A percentile compares a stretch with the other conserved stretches of the same genome.
Conservation (phyloP, 2,113 vertebrate species). For the Recurvirostra avosetta region DNA sequence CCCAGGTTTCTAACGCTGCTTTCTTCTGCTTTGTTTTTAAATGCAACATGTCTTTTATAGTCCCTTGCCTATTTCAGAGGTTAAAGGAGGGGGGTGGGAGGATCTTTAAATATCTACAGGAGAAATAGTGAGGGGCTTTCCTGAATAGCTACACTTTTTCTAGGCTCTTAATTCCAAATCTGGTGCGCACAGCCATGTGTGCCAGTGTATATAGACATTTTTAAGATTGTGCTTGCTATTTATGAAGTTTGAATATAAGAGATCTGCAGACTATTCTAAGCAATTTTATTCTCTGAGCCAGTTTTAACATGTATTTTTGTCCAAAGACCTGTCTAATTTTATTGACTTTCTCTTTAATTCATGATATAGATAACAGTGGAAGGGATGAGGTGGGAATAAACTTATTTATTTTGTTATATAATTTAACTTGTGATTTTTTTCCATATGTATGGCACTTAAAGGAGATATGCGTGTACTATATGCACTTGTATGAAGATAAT, state of each 20-base stretch:
- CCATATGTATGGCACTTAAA: slow-evolving; percentile 40
- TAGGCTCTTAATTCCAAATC: slow-evolving; percentile 37
- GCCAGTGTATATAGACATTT: slow-evolving; percentile 35
- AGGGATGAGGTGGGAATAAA: slow-evolving; percentile 59
- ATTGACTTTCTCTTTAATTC: slow-evolving; percentile 36
- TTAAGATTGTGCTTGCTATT: slow-evolving; percentile 58
- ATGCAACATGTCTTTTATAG: slow-evolving; percentile 38
- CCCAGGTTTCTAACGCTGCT: background rate
- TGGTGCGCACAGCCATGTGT: background rate
- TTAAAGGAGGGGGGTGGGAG: background rate
- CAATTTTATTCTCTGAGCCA: slow-evolving; percentile 70
- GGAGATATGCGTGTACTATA: slow-evolving; percentile 40
- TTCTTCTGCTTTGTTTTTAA: slow-evolving; percentile 15
- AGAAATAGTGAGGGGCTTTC: background rate
- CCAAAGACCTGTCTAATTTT: slow-evolving; percentile 73
- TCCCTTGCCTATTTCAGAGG: slow-evolving; percentile 16
- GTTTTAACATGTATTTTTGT: slow-evolving; percentile 71
- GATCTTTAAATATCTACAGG: slow-evolving; percentile 39
- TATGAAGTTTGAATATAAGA: slow-evolving; percentile 49
- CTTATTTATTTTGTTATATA: slow-evolving; percentile 73
- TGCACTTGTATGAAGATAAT: slow-evolving; percentile 59
- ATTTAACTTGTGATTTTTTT: slow-evolving; percentile 58
- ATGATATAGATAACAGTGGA: slow-evolving; percentile 51
- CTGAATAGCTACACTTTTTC: slow-evolving; percentile 32
- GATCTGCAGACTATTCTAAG: slow-evolving; percentile 33